These are phyloP conservation scores for Cervus canadensis DNA, from an alignment of 2,113 vertebrate genomes.

Conservation along the genomic window DNA sequence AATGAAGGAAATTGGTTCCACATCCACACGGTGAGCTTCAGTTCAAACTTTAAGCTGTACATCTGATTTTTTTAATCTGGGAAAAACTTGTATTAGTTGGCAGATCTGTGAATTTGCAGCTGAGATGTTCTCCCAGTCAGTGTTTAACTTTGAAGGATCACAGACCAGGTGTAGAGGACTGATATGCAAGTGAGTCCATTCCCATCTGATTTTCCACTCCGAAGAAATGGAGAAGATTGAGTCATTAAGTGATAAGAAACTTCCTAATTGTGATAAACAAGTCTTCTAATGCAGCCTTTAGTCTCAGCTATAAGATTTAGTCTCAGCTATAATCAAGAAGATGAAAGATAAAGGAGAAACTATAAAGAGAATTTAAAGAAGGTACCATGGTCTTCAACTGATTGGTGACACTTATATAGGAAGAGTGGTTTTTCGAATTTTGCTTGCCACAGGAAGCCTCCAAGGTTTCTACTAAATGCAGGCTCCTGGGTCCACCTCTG, in stretches of 20 bases:
- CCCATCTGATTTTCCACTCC: slow-evolving; percentile 40
- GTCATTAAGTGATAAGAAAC: slow-evolving; percentile 34
- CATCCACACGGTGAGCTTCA: background rate
- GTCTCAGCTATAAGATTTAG: background rate
- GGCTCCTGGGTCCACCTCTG: background rate
- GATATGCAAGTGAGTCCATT: background rate
- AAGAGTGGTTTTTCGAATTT: background rate
- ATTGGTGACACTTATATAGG: background rate
- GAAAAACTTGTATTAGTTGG: slow-evolving; percentile 11
- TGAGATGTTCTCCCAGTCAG: background rate
- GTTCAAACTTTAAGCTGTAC: background rate
- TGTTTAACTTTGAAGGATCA: background rate
- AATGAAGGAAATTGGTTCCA: background rate
- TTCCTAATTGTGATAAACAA: slow-evolving; percentile 36
- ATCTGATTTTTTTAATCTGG: background rate
- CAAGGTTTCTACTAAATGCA: background rate
- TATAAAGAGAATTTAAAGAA: background rate
- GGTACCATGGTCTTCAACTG: background rate
- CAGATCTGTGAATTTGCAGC: background rate
- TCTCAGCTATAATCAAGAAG: background rate
- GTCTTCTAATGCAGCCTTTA: background rate
- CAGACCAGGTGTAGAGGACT: background rate
- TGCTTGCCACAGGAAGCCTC: background rate
- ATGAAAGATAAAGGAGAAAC: background rate
- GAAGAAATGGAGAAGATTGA: slow-evolving; percentile 31